Evolutionary conservation across 2,113 vertebrate genomes (phyloP), one percentile per base, ranked within the genome.

Genomic region (Grallaria varia): DNA sequence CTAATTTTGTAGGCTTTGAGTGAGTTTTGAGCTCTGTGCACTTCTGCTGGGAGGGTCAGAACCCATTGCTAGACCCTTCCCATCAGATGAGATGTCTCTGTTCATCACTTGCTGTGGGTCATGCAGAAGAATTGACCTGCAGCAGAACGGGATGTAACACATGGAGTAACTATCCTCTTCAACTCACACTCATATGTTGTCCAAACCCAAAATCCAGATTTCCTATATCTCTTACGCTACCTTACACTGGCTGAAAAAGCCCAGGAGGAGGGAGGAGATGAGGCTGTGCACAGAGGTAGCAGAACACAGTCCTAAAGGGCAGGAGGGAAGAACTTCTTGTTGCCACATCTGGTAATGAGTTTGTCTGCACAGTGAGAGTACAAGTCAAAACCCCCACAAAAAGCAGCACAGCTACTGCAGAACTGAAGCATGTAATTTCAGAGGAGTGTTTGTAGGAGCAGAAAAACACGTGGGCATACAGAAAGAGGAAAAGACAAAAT

Each of bases 351-450:
- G 63, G 42, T 59, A 74, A 55, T 16, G 50, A 93, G 33, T 52
- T 63, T 62, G 42, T 50, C 87, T 69, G 58, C 35, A 69, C 16
- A 30, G 12, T 9, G 50, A 59, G 47, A 91, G 55, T 21, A 55
- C 30, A 77, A 84, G 80, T 12, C 39, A 60, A 90, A 95, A 47
- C 47, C 55, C 33, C 59, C 88, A 37, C 44, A 75, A 52, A 88
- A 95, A 60, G 31, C 55, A 93, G 45, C 24, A 67, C 19, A 77
- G 47, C 72, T 88, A 80, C 30, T 63, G 90, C 60, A 89, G 83
- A 92, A 88, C 10, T 60, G 79, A 93, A 90, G 83, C 60, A 60
- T 72, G 5, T 84, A 55, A 94, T 96, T 95, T 95, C 83, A 95
- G 64, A 92, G 77, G 28, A 89, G 82, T 4, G 35, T 85, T 67